Conservation (phyloP, 2,113 vertebrate species). For the Canis aureus region DNA sequence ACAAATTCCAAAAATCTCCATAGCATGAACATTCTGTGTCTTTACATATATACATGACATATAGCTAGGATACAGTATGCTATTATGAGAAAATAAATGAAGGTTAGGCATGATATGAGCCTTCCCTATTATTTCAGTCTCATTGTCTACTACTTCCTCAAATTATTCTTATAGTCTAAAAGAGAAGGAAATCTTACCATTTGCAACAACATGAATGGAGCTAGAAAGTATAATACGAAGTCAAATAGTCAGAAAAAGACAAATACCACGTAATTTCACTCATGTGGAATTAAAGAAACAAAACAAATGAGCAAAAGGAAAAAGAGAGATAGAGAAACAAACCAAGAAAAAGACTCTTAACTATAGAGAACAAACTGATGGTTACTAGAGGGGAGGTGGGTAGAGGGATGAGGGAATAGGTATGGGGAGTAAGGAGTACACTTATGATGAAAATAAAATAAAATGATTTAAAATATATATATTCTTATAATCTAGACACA, state of each 20-base stretch:
- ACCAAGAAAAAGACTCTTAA: neutral
- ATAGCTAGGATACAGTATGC: neutral
- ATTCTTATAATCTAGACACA: neutral
- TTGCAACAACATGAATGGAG: neutral
- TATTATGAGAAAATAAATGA: neutral
- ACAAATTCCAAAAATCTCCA: neutral
- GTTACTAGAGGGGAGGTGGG: neutral
- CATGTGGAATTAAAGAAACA: neutral
- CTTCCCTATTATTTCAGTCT: neutral
- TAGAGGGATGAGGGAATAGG: neutral
- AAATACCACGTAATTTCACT: neutral
- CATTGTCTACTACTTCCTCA: neutral
- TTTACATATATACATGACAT: neutral
- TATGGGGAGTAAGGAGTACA: neutral
- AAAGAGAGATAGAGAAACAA: neutral
- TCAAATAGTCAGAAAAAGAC: neutral
- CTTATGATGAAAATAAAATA: neutral
- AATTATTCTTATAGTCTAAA: neutral
- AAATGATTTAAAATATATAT: neutral
- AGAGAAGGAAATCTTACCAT: neutral
- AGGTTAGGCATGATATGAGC: neutral
- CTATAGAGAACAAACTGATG: neutral
- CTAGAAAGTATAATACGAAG: neutral
- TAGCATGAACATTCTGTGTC: neutral
- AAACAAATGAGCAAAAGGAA: neutral